A percentile compares a stretch with the other conserved stretches of the same genome.
Evolutionary conservation across 2,113 vertebrate species (phyloP).

Genomic region (Arizona elegans): DNA sequence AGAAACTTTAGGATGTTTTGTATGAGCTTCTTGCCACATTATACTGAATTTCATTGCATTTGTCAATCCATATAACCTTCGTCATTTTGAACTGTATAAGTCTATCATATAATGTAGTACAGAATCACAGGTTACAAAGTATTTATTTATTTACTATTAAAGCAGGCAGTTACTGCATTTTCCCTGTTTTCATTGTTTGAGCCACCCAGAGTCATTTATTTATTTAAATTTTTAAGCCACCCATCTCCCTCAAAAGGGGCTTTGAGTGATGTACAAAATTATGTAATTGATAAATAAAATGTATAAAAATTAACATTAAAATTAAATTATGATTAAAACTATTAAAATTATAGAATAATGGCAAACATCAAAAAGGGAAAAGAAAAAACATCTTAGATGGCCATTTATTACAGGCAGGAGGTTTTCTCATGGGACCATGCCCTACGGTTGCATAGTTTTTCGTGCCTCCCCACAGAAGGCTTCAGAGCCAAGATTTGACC

Average conservation of each 20-base stretch:
- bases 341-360: background rate
- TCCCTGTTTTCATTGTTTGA: background rate
- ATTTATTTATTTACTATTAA: background rate
- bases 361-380: background rate
- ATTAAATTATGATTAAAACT: background rate
- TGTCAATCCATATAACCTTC: background rate
- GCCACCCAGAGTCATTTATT: background rate
- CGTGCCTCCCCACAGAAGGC: background rate
- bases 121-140: background rate
- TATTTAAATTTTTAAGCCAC: too few species aligned
- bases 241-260: too few species aligned
- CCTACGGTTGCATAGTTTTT: background rate
- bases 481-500: background rate
- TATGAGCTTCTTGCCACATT: background rate
- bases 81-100: background rate
- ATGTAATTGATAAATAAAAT: too few species aligned
- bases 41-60: background rate
- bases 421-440: background rate
- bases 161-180: background rate
- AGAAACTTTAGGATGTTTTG: background rate
- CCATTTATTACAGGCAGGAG: background rate
- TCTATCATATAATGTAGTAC: background rate
- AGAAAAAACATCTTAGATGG: background rate
- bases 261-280: too few species aligned
- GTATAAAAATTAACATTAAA: background rate